A percentile compares a stretch with the other conserved stretches of the same genome.
Conservation (phyloP, 2,888 invertebrate genomes). For the Mystacides longicornis region DNA sequence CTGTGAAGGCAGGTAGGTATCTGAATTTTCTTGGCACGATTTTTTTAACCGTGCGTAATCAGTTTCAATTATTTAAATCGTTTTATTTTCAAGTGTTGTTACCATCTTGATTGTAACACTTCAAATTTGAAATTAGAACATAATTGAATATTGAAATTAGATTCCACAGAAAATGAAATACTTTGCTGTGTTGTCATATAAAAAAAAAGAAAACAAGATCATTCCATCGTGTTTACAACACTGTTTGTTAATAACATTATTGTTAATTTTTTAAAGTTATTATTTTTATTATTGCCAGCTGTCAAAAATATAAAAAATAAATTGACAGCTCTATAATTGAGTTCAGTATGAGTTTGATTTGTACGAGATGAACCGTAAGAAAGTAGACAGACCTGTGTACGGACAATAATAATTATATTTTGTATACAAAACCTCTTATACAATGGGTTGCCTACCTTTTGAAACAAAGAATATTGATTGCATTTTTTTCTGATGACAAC, state of each 20-base stretch:
- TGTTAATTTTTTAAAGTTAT: not conserved
- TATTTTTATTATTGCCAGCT: constrained; percentile 1
- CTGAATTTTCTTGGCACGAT: too few relatives aligned
- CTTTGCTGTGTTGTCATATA: not conserved
- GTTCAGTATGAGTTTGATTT: not conserved
- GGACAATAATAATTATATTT: too few relatives aligned
- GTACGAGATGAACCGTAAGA: not conserved
- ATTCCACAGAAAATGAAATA: too few relatives aligned
- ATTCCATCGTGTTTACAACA: not conserved
- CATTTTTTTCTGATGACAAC: not conserved
- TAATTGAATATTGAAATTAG: too few relatives aligned
- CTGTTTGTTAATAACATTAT: too few relatives aligned
- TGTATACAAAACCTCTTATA: too few relatives aligned
- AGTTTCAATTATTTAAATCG: too few relatives aligned
- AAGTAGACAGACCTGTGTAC: not conserved
- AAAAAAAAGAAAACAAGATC: not conserved
- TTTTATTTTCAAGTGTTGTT: too few relatives aligned
- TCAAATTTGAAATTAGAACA: not conserved
- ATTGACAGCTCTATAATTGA: constrained; percentile 6
- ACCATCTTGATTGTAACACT: too few relatives aligned
- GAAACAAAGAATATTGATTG: not conserved
- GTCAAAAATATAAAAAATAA: constrained; percentile 2
- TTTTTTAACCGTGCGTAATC: too few relatives aligned
- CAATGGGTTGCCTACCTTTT: too few relatives aligned
- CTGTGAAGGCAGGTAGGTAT: too few relatives aligned